Base-by-base conservation (phyloP, 2,888 invertebrate genomes). In the Cephalotes varians region DNA sequence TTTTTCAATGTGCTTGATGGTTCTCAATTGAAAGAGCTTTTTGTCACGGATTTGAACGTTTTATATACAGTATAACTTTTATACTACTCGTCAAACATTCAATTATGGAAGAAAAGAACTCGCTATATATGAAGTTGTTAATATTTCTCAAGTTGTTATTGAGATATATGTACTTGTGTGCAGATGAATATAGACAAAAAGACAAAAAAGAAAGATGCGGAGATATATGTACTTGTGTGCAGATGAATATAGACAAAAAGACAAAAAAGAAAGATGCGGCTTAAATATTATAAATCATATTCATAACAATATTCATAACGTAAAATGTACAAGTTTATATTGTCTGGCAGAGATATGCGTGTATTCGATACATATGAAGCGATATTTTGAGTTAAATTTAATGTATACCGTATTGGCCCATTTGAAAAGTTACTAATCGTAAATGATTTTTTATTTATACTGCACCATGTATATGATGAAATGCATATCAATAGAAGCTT, bases 401-500 rank as follows among this genome's bases (percentile, higher is more conserved):
- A 56, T 49, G 18, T 15, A 31, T 31, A 31, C 18, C 40, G 15
- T 40, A 49, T 15, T 44, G 65, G n/a, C 31, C 2, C 25, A 18
- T 44, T 69, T 15, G 56, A 67, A 31, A 18, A 47, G 44, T 47
- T 54, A 51, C 21, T 34, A 60, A 21, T 31, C 34, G 2, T 76
- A 44, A 56, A 18, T 79, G 28, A 79, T 44, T 18, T 47, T 37
- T 49, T n/a, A 80, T 80, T 71, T 73, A 49, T 37, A 80, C 28
- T 47, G 73, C 58, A 80, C 49, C 47, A 18, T 65, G 65, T 74
- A 51, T 51, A 72, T 82, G 44, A 40, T 69, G 40, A 79, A 76
- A 49, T 79, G 83, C 90, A 89, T 89, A 89, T 89, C 89, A 84
- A 51, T 72, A 64, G 56, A 76, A 60, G 56, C 62, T 69, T 83